These are phyloP conservation scores for Ctenoplectra terminalis DNA, from an alignment of 1,140 invertebrate genomes.

Conservation along the genomic window DNA sequence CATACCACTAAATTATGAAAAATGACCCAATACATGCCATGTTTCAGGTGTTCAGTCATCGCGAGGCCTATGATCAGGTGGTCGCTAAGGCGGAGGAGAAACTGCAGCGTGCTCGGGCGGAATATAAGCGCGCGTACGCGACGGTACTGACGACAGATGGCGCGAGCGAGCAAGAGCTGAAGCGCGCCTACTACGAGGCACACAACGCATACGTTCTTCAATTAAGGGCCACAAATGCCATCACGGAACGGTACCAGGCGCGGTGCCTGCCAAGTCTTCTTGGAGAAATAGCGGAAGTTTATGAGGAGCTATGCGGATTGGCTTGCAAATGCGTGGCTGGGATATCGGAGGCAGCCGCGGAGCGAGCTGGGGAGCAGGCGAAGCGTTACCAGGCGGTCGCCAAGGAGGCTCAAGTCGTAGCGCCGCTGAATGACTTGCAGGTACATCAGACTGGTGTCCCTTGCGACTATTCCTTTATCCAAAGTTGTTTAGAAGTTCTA, in stretches of 20 bases:
- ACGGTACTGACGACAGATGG: conserved; percentile 85
- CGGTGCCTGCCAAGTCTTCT: conserved; percentile 77
- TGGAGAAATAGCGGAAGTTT: conserved; percentile 78
- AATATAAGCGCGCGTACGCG: conserved; percentile 93
- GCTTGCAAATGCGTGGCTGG: conserved; percentile 78
- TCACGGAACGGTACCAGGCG: conserved; percentile 86
- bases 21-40: too few relatives aligned
- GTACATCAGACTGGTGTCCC: conserved; percentile 21
- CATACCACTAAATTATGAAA: too few relatives aligned
- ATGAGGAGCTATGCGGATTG: conserved; percentile 77
- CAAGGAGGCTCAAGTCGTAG: conserved; percentile 73
- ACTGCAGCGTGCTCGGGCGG: conserved; percentile 87
- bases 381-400: conserved; percentile 75
- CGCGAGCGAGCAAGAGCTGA: conserved; percentile 84
- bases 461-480: neutral
- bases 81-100: conserved; percentile 95
- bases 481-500: neutral
- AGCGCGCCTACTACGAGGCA: conserved; percentile 91
- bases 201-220: conserved; percentile 98
- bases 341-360: conserved; percentile 74
- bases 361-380: conserved; percentile 73
- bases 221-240: conserved; percentile 95
- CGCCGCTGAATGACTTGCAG: conserved; percentile 76
- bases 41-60: conserved; percentile 89
- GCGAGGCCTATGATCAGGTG: conserved; percentile 95